Conservation (phyloP, 2,113 vertebrate genomes). For the Trogon melanurus region DNA sequence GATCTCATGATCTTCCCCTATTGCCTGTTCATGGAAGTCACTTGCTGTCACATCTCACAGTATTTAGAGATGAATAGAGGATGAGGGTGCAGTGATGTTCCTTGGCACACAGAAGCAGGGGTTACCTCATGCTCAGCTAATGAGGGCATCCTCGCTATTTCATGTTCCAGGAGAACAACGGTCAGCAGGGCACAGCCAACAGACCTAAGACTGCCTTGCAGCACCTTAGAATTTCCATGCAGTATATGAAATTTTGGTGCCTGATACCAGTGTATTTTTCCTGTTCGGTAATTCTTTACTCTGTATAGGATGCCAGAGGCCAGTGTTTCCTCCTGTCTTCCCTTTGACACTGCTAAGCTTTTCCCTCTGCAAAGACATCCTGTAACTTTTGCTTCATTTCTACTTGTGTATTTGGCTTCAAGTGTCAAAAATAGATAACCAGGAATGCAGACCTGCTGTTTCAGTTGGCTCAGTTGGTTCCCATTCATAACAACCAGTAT, state of each 20-base stretch:
- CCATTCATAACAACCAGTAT: not conserved
- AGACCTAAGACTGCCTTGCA: not conserved
- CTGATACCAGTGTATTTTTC: not conserved
- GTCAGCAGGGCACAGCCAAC: not conserved
- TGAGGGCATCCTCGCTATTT: rapidly evolving
- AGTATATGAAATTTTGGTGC: not conserved
- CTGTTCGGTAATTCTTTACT: not conserved
- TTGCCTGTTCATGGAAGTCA: not conserved
- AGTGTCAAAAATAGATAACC: not conserved
- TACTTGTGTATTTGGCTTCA: not conserved
- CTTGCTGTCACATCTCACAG: not conserved
- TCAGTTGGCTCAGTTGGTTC: not conserved
- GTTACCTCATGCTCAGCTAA: rapidly evolving
- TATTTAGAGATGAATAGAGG: not conserved
- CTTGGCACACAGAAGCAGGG: not conserved
- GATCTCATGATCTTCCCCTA: not conserved
- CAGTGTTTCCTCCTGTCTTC: not conserved
- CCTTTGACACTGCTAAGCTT: not conserved
- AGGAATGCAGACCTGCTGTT: not conserved
- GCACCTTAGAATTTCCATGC: not conserved
- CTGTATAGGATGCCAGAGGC: not conserved
- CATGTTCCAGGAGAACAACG: rapidly evolving
- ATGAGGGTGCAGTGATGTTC: not conserved
- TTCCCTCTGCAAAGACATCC: not conserved
- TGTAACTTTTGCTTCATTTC: not conserved